These are phyloP conservation scores for Penaeus indicus DNA, from an alignment of 1,140 invertebrate species.

Conservation along the genomic window DNA sequence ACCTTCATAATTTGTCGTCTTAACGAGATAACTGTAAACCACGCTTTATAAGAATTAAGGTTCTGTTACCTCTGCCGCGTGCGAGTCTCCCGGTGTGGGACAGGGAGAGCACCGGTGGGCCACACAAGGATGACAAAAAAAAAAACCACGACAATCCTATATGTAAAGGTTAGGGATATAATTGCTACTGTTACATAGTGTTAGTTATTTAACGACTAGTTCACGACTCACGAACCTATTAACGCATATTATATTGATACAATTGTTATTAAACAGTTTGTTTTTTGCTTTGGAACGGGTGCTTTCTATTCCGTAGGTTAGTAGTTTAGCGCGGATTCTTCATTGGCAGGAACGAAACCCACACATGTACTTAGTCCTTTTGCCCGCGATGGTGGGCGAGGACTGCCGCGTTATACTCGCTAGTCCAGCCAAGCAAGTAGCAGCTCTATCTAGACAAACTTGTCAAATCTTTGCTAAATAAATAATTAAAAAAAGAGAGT, in stretches of 20 bases:
- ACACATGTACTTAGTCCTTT: conserved; percentile 36
- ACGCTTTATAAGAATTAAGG: conserved; percentile 57
- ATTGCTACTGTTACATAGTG: conserved; percentile 63
- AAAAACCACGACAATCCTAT: conserved; percentile 58
- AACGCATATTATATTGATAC: conserved; percentile 24
- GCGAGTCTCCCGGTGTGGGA: neutral
- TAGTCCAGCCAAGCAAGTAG: too few relatives aligned
- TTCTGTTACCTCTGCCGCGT: neutral
- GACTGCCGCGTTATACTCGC: too few relatives aligned
- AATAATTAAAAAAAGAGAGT: too few relatives aligned
- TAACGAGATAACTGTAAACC: conserved; percentile 60
- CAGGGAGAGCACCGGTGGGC: too few relatives aligned
- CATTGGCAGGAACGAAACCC: conserved; percentile 48
- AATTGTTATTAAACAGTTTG: conserved; percentile 29
- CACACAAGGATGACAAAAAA: neutral
- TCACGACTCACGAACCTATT: conserved; percentile 59
- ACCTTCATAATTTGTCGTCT: conserved; percentile 59
- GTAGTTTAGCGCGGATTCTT: conserved; percentile 36
- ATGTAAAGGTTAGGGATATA: conserved; percentile 63
- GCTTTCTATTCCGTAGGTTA: conserved; percentile 49
- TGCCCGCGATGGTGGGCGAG: neutral
- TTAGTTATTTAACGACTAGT: conserved; percentile 62
- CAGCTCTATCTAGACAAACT: too few relatives aligned
- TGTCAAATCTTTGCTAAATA: too few relatives aligned
- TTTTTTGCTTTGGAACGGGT: conserved; percentile 51